Base-by-base conservation (phyloP, 2,888 invertebrate species). In the Spicauda simplicius region DNA sequence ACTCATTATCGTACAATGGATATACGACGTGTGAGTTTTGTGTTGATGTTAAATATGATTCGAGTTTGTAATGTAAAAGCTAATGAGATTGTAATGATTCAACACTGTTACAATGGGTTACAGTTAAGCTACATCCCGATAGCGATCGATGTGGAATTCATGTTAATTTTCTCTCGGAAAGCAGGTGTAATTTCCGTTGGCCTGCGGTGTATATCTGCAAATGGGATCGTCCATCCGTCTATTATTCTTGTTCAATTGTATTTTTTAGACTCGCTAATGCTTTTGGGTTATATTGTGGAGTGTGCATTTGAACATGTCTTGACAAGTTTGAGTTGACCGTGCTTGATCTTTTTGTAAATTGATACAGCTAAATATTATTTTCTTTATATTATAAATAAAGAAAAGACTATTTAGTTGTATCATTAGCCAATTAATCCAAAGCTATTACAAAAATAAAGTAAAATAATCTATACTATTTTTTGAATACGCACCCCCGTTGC, bases 21-120 rank as follows among this genome's bases (percentile, higher is more conserved):
- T 3, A 45, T n/a, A 53, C 25, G 45, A 45, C 12, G 25, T 54
- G 59, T 25, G 30, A 59, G 59, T 59, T 65, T 30, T n/a, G 45
- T 45, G 52, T 64, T 58, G 25, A 58, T 54, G 54, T 59, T 20
- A 52, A 30, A 33, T 55, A 58, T 30, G 45, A 59, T 54, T 41
- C 0, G 12, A 60, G 19, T 55, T 55, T 14, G 48, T 48, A 60
- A 60, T 60, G 48, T 16, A 54, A 59, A 59, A 52, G 37, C 48
- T 60, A 54, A 66, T 60, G 66, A 37, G 60, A 19, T 60, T 66
- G 54, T 60, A 55, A 60, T 55, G 66, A 60, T 60, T 60, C 54
- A 33, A 37, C 59, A 55, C 50, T 55, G 48, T 50, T 55, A 66
- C 55, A 66, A 66, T 45, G 33, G 59, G 54, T 33, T 66, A 66